phyloP scores from a whole-genome alignment of 1,140 invertebrate genomes.

The Paracyclopina nana region DNA sequence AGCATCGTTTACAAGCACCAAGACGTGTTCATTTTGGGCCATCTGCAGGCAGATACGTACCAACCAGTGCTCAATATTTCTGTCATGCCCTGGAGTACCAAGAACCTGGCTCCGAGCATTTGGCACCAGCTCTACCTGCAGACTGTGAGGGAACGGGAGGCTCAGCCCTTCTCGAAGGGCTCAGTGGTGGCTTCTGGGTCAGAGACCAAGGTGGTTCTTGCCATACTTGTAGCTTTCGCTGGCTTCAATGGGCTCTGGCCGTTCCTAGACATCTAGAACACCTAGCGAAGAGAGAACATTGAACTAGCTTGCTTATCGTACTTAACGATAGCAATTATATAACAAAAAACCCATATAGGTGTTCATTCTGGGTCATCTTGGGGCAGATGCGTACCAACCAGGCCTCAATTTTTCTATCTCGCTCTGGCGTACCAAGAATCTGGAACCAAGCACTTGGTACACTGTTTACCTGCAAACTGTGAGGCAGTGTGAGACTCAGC shows the following conservation, averaged over 20 bases:
- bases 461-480: conserved; percentile 8
- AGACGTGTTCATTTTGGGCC: conserved; percentile 10
- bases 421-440: conserved; percentile 15
- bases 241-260: too few species aligned
- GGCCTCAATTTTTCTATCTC: conserved; percentile 3
- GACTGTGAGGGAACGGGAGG: conserved; percentile 12
- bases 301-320: too few species aligned
- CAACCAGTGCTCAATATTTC: conserved; percentile 8
- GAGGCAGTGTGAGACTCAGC: conserved; percentile 7
- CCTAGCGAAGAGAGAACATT: too few species aligned
- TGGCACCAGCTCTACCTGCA: conserved; percentile 14
- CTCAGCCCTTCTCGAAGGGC: conserved; percentile 7
- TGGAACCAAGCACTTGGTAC: conserved; percentile 12
- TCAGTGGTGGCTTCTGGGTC: too few species aligned
- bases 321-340: too few species aligned
- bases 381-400: conserved; percentile 1
- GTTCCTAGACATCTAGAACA: too few species aligned
- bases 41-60: conserved; percentile 2
- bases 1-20: conserved; percentile 7
- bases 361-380: conserved; percentile 7
- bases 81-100: conserved; percentile 15
- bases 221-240: too few species aligned
- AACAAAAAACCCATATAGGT: conserved; percentile 6
- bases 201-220: too few species aligned
- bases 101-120: conserved; percentile 13